A percentile compares a stretch with the other conserved stretches of the same genome.
Evolutionary conservation across 2,888 invertebrate genomes (phyloP).

Genomic region (Latheticus oryzae): DNA sequence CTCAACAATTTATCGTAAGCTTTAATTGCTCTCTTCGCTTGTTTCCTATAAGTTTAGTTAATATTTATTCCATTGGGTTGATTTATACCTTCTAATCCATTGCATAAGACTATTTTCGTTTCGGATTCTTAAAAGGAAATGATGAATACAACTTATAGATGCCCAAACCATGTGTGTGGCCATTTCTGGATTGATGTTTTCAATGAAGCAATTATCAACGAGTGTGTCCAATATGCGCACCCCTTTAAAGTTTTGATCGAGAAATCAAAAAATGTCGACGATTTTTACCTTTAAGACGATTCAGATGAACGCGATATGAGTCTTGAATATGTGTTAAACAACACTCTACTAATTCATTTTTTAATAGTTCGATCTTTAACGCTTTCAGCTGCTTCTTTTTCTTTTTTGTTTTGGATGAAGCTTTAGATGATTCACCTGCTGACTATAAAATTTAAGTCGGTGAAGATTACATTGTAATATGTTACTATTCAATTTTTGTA

Average conservation of each 20-base stretch:
- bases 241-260: background rate
- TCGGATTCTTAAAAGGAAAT: conserved; percentile 28
- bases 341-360: conserved; percentile 42
- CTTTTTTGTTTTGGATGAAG: conserved; percentile 1
- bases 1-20: conserved; percentile 20
- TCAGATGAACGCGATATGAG: conserved; percentile 52
- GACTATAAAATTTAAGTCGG: too few relatives aligned
- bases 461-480: too few relatives aligned
- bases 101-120: conserved; percentile 9
- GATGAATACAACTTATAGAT: conserved; percentile 31
- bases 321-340: conserved; percentile 53
- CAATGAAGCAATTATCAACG: background rate
- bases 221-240: conserved; percentile 16
- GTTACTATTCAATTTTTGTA: too few relatives aligned
- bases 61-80: too few relatives aligned
- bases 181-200: conserved; percentile 1
- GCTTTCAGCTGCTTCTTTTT: background rate
- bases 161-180: conserved; percentile 33
- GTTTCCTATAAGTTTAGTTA: conserved; percentile 13
- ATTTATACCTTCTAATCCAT: conserved; percentile 35
- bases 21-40: conserved; percentile 22
- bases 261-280: background rate
- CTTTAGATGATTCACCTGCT: too few relatives aligned
- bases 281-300: conserved; percentile 52
- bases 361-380: conserved; percentile 9